Base-by-base conservation (phyloP, 1,140 invertebrate species). In the Zaprionus inermis region DNA sequence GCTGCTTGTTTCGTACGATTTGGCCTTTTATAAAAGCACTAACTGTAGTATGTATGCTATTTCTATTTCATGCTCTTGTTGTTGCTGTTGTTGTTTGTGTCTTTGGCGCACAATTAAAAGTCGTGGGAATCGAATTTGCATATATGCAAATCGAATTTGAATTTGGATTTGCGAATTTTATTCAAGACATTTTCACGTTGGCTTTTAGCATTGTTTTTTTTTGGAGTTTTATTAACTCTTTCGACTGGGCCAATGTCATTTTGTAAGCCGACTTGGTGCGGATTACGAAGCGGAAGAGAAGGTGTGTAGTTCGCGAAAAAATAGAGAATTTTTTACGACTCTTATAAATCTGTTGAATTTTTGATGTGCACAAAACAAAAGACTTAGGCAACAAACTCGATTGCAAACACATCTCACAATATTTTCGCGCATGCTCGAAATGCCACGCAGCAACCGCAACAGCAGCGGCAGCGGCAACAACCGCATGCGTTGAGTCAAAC, bases 91-190 rank as follows among this genome's bases (percentile, higher is more conserved):
- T 28, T 65, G 57, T 32, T 56, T 22, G 14, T 44, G 24, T 59
- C 54, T 68, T 81, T 78, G 61, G 38, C 41, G 34, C 46, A 63
- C 65, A 88, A 83, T 86, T 86, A 79, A 83, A 86, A 88, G 77
- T 89, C 84, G 79, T 88, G 83, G 84, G 83, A 88, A 89, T 78
- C 60, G 61, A 72, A 88, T 88, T 88, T 88, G 84, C 83, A 88
- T 88, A 84, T 60, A 68, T 83, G 80, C 80, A 76, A 82, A 82
- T 78, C 74, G 41, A 34, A 54, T 66, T 76, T 55, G 49, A 22
- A 67, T 73, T 74, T 73, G 24, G 22, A 51, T 7, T 66, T 41
- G 78, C 75, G 32, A 73, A 72, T 72, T 72, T 75, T 65, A 56
- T n/a, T 55, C 52, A 30, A 41, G 3, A 41, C 34, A 55, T 65